These are phyloP conservation scores for Tachina lurida DNA, from an alignment of 2,888 invertebrate genomes.

Conservation along the genomic window DNA sequence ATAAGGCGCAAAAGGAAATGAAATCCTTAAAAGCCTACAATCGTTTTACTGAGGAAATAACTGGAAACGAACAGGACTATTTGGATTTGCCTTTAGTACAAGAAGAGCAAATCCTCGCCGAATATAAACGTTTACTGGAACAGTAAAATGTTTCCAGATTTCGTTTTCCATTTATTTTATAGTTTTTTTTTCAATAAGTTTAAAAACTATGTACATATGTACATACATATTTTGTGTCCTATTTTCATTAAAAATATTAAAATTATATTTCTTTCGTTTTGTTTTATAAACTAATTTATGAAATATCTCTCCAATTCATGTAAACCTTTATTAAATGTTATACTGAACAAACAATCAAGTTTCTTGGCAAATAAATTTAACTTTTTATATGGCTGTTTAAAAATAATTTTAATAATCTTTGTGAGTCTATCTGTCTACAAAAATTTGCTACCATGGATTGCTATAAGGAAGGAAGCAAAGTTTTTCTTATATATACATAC, in stretches of 20 bases:
- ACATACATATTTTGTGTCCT: background rate
- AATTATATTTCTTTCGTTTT: background rate
- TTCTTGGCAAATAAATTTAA: slow-evolving; percentile 24
- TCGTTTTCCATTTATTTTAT: slow-evolving; percentile 4
- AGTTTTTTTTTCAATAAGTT: slow-evolving; percentile 23
- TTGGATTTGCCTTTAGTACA: slow-evolving; percentile 88
- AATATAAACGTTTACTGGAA: slow-evolving; percentile 86
- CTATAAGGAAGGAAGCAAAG: no score
- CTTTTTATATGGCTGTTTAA: slow-evolving; percentile 34
- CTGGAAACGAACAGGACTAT: slow-evolving; percentile 87
- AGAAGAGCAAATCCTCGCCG: slow-evolving; percentile 87
- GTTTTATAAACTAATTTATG: slow-evolving; percentile 8
- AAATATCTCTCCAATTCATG: background rate
- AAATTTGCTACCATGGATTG: no score
- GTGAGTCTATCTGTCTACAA: no score
- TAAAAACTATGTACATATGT: slow-evolving; percentile 14
- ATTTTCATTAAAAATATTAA: background rate
- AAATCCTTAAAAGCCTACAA: slow-evolving; percentile 84
- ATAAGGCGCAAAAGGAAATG: slow-evolving; percentile 76
- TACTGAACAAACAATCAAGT: background rate
- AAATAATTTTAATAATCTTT: background rate
- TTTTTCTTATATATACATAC: no score
- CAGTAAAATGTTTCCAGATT: slow-evolving; percentile 72
- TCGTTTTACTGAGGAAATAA: slow-evolving; percentile 85
- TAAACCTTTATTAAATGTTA: slow-evolving; percentile 3